These are phyloP conservation scores for Patiria pectinifera DNA, from an alignment of 53 echinoderm and acorn worm genomes.

Conservation along the genomic window DNA sequence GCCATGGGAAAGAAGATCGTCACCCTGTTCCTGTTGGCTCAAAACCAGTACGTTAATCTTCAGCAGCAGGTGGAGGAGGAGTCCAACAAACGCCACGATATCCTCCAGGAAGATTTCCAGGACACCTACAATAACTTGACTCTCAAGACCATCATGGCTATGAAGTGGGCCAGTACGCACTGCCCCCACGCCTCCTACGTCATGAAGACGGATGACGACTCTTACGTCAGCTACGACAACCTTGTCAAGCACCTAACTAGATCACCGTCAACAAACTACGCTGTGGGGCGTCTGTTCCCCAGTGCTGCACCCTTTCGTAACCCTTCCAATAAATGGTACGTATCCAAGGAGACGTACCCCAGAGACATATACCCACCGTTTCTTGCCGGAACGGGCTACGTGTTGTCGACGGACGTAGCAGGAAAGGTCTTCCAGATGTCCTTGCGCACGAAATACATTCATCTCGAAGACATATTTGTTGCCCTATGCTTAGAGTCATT, in stretches of 20 bases:
- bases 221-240: slow-evolving; percentile 34
- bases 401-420: slow-evolving; percentile 82
- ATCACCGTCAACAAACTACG: slow-evolving; percentile 49
- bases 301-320: slow-evolving; percentile 81
- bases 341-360: slow-evolving; percentile 77
- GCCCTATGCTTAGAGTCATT: slow-evolving; percentile 77
- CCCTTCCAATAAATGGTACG: slow-evolving; percentile 93
- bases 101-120: too few species aligned
- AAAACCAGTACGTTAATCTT: background rate
- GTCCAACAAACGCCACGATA: too few species aligned
- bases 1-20: slow-evolving; percentile 23
- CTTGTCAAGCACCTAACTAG: background rate
- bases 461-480: slow-evolving; percentile 90
- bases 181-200: slow-evolving; percentile 76
- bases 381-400: slow-evolving; percentile 85
- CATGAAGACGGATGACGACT: slow-evolving; percentile 82
- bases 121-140: too few species aligned
- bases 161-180: background rate
- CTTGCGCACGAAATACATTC: slow-evolving; percentile 72
- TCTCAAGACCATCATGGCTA: too few species aligned
- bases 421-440: slow-evolving; percentile 73
- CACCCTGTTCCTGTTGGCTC: slow-evolving; percentile 5
- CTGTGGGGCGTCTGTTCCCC: slow-evolving; percentile 80
- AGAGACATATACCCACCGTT: slow-evolving; percentile 84
- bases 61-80: slow-evolving; percentile 64